Conservation (phyloP, 2,113 vertebrate species). For the Neogobius melanostomus region DNA sequence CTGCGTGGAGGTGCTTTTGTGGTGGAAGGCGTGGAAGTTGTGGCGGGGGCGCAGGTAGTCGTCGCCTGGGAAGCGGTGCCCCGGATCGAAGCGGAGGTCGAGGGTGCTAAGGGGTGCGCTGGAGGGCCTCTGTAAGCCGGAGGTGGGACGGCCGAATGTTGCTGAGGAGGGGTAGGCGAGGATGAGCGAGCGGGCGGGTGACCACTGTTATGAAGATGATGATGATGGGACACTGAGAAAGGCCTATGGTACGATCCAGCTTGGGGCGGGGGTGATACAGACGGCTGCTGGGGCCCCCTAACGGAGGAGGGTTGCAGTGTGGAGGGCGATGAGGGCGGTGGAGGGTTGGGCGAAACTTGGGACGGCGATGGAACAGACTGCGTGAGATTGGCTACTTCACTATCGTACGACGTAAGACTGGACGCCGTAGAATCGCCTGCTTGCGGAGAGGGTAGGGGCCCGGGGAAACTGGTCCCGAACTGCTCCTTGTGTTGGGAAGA, state of each 20-base stretch:
- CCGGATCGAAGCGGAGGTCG: conserved; percentile 55
- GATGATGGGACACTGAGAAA: conserved; percentile 75
- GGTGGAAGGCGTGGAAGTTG: conserved; percentile 59
- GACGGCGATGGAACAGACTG: conserved; percentile 79
- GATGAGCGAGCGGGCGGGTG: conserved; percentile 68
- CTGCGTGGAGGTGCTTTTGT: conserved; percentile 67
- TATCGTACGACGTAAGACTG: conserved; percentile 91
- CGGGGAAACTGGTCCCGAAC: conserved; percentile 58
- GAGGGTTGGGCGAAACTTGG: conserved; percentile 68
- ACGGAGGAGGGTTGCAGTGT: conserved; percentile 53
- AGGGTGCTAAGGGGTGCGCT: conserved; percentile 45
- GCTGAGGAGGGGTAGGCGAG: conserved; percentile 72
- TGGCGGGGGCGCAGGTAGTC: conserved; percentile 59
- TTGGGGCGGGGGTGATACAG: conserved; percentile 76
- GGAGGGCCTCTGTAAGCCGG: conserved; percentile 64
- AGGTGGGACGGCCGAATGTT: conserved; percentile 62
- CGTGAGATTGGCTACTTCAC: conserved; percentile 89
- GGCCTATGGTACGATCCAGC: conserved; percentile 77
- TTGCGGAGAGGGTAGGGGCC: conserved; percentile 76
- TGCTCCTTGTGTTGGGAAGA: conserved; percentile 64
- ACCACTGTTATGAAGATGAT: conserved; percentile 78
- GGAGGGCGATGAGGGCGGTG: conserved; percentile 65
- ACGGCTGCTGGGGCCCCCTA: conserved; percentile 71
- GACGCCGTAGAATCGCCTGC: conserved; percentile 88
- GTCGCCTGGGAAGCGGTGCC: conserved; percentile 55